These are phyloP conservation scores for Parazoanthus swiftii DNA, from an alignment of 92 coral and sea anemone species.

Conservation along the genomic window DNA sequence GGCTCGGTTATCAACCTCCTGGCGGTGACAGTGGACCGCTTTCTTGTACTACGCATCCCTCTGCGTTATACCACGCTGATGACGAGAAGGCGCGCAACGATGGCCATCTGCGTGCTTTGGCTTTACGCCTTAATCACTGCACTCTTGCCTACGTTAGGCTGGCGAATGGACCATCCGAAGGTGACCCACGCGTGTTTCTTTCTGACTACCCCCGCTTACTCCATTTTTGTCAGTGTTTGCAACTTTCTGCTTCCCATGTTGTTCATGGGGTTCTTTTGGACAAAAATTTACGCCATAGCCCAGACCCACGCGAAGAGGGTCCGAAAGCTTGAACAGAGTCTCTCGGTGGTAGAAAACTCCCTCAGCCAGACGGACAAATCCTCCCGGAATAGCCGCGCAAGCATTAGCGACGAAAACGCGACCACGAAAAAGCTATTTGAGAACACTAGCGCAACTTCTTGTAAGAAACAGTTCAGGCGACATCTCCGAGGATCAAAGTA, in stretches of 20 bases:
- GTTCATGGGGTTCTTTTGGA: slow-evolving; percentile 81
- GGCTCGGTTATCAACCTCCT: slow-evolving; percentile 83
- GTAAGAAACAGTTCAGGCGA: slow-evolving; percentile 60
- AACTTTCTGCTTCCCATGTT: slow-evolving; percentile 81
- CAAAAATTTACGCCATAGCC: slow-evolving; percentile 69
- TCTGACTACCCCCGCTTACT: slow-evolving; percentile 43
- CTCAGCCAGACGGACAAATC: slow-evolving; percentile 72
- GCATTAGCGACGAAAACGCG: slow-evolving; percentile 43
- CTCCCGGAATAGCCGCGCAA: slow-evolving; percentile 51
- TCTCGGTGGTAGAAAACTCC: slow-evolving; percentile 53
- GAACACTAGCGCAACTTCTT: slow-evolving; percentile 16
- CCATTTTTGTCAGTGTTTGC: slow-evolving; percentile 54
- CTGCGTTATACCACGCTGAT: slow-evolving; percentile 78
- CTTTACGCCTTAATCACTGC: slow-evolving; percentile 71
- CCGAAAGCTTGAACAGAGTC: slow-evolving; percentile 71
- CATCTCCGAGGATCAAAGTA: slow-evolving; percentile 80
- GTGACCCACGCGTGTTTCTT: slow-evolving; percentile 39
- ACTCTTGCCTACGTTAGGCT: slow-evolving; percentile 70
- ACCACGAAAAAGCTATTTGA: slow-evolving; percentile 44
- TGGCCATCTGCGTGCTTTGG: slow-evolving; percentile 65
- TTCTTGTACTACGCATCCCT: slow-evolving; percentile 74
- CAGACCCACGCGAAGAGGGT: slow-evolving; percentile 70
- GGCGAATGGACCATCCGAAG: slow-evolving; percentile 26
- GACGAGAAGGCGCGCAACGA: slow-evolving; percentile 66
- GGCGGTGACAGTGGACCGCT: slow-evolving; percentile 86